Evolutionary conservation across 1,140 invertebrate species (phyloP), one percentile per base, ranked within the genome.

Genomic region (Lucilia sericata): DNA sequence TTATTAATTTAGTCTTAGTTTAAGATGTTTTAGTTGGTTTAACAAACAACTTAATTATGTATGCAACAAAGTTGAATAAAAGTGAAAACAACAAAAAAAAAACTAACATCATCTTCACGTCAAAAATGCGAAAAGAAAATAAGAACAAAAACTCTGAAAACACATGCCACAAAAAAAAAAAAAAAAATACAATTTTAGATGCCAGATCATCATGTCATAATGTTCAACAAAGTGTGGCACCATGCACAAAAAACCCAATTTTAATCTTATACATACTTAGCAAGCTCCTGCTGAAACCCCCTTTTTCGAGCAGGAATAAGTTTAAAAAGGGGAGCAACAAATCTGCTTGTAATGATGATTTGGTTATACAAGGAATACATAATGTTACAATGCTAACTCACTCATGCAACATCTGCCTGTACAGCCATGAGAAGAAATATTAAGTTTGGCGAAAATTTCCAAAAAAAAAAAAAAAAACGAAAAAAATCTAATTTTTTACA

Each of bases 31-130:
- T 55, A 55, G 13, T 55, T 55, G 17, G 51, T 55, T 55, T 17
- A 55, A 55, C 51, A 55, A 55, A 55, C 17, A 55, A 55, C 51
- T 55, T 55, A 55, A 55, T 55, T 55, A 55, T 55, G 51, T 55
- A 55, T 55, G 51, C 51, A 55, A 55, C 51, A 55, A 55, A 17
- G 13, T 55, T 55, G 12, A 55, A 51, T 3, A 5, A 4, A 51
- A 51, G n/a, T n/a, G n/a, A n/a, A n/a, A n/a, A 51, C 2, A 51
- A 12, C 4, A 55, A 55, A 55, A 42, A 42, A 55, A 55, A 55
- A 4, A 7, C 14, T 55, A 8, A 55, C 51, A 55, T 55, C 51
- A 55, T 55, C 51, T 55, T 55, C 13, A 17, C 17, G 17, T 42
- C 42, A 42, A 10, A 42, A 42, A 42, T 42, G 42, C 42, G 42